These are phyloP conservation scores for Solenopsis fugax DNA, from an alignment of 1,140 invertebrate species.

Conservation along the genomic window DNA sequence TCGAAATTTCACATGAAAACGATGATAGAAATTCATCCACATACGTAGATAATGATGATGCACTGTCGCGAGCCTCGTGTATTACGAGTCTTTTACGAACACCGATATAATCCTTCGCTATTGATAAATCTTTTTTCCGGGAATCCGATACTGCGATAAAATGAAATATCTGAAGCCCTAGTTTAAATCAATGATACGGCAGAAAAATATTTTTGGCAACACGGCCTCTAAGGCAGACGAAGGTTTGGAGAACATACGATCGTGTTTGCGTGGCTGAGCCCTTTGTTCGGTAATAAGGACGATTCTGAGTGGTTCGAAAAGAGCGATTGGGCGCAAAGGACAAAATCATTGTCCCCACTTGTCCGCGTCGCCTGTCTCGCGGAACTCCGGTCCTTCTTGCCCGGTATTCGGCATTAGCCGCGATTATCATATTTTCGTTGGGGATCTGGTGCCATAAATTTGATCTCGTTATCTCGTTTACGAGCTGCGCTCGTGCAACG, in stretches of 20 bases:
- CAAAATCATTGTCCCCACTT: slow-evolving; percentile 62
- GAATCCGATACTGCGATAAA: background rate
- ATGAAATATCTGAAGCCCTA: background rate
- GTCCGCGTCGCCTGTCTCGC: slow-evolving; percentile 58
- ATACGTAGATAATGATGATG: background rate
- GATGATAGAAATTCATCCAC: background rate
- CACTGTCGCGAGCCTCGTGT: background rate
- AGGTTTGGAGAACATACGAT: slow-evolving; percentile 31
- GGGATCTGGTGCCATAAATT: slow-evolving; percentile 86
- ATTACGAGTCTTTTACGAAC: background rate
- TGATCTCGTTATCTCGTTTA: slow-evolving; percentile 87
- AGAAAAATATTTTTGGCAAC: slow-evolving; percentile 36
- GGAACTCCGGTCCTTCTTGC: slow-evolving; percentile 52
- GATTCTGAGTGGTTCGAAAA: slow-evolving; percentile 53
- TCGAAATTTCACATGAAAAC: background rate
- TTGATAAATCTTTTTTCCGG: background rate
- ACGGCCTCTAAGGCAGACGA: slow-evolving; percentile 2
- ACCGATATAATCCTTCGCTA: background rate
- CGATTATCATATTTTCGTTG: slow-evolving; percentile 86
- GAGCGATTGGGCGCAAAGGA: slow-evolving; percentile 56
- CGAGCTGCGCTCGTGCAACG: slow-evolving; percentile 77
- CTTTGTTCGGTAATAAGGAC: slow-evolving; percentile 54
- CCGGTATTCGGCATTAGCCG: slow-evolving; percentile 82
- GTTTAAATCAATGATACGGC: slow-evolving; percentile 53
- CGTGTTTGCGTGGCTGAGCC: slow-evolving; percentile 47